Evolutionary conservation across 2,888 invertebrate species (phyloP).

Genomic region (Resseliella maxima): DNA sequence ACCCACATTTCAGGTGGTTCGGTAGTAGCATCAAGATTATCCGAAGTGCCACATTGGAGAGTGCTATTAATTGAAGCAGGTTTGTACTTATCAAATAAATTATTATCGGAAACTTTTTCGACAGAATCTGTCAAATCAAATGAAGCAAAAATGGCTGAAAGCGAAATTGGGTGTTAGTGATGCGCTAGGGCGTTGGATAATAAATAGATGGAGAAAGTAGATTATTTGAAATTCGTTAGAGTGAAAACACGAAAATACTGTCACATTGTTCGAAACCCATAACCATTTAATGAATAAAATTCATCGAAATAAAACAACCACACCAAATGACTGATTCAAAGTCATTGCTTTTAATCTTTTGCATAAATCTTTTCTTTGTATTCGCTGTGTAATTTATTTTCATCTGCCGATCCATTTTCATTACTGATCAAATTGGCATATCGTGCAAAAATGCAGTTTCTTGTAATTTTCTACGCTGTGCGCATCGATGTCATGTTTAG

Average conservation of each 20-base stretch:
- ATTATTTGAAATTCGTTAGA: no score
- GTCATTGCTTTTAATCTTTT: not conserved
- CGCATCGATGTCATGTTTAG: not conserved
- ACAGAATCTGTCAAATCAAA: not conserved
- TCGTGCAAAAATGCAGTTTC: constrained; percentile 5
- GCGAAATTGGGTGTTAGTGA: not conserved
- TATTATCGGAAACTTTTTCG: not conserved
- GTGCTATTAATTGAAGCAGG: constrained; percentile 83
- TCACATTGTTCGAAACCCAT: no score
- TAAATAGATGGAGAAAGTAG: no score
- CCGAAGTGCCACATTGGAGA: constrained; percentile 76
- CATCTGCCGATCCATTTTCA: not conserved
- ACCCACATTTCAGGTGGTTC: constrained; percentile 78
- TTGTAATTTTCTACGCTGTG: not conserved
- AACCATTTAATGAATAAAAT: no score
- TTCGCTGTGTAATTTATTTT: not conserved
- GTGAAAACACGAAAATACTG: no score
- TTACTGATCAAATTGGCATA: not conserved
- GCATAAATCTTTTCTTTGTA: not conserved
- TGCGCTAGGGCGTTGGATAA: no score
- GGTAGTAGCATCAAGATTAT: constrained; percentile 81
- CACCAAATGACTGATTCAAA: not conserved
- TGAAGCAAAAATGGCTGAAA: not conserved
- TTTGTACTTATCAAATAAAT: constrained; percentile 74
- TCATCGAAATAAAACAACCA: no score